phyloP scores from a whole-genome alignment of 2,888 invertebrate genomes.

The Agonopterix arenella region DNA sequence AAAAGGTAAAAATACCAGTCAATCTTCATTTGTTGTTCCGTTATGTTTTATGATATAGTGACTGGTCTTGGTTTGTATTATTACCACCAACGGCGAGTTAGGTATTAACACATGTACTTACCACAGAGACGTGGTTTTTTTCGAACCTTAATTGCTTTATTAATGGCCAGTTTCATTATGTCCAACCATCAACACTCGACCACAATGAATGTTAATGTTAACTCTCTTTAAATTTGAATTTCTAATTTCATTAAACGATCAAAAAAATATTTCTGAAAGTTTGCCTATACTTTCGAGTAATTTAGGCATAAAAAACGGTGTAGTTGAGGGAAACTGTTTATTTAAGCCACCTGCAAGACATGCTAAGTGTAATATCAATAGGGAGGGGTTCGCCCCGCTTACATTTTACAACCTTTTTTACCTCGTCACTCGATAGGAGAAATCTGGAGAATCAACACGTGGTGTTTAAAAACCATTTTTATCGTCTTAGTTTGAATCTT shows the following conservation, averaged over 20 bases:
- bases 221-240: not conserved
- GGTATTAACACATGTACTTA: too few relatives aligned
- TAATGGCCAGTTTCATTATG: not conserved
- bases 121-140: not conserved
- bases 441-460: too few relatives aligned
- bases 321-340: not conserved
- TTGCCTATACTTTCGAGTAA: too few relatives aligned
- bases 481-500: too few relatives aligned
- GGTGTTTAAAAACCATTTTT: too few relatives aligned
- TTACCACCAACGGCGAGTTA: too few relatives aligned
- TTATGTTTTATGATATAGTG: too few relatives aligned
- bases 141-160: not conserved
- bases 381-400: not conserved
- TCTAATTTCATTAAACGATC: not conserved
- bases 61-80: too few relatives aligned
- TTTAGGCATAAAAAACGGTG: too few relatives aligned
- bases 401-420: too few relatives aligned
- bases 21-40: too few relatives aligned
- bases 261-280: not conserved
- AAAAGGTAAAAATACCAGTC: not conserved
- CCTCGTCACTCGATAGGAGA: too few relatives aligned
- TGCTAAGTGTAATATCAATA: conserved; percentile 6
- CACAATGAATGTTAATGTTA: not conserved
- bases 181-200: not conserved
- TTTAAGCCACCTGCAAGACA: conserved; percentile 31